Conservation (phyloP, 2,888 invertebrate species). For the Molanna angustata region DNA sequence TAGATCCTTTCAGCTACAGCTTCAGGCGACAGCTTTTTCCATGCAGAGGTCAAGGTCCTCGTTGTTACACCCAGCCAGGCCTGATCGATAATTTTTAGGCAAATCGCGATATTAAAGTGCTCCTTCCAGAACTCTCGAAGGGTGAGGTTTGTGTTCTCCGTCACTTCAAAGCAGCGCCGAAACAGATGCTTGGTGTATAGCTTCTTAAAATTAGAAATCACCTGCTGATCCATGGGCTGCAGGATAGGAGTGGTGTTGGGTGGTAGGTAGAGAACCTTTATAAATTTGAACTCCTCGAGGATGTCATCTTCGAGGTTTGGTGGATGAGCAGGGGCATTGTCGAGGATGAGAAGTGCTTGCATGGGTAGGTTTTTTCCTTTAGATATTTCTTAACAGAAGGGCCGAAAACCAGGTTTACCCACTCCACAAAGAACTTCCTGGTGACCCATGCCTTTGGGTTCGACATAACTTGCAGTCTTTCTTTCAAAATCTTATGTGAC, state of each 20-base stretch:
- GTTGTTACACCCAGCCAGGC: constrained; percentile 32
- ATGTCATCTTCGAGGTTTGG: constrained; percentile 7
- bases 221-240: constrained; percentile 37
- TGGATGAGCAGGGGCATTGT: constrained; percentile 11
- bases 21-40: constrained; percentile 13
- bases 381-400: constrained; percentile 8
- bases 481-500: background rate
- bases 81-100: constrained; percentile 34
- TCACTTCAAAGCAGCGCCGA: constrained; percentile 37
- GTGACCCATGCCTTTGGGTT: constrained; percentile 27
- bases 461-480: constrained; percentile 20
- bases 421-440: constrained; percentile 23
- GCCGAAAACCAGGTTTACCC: constrained; percentile 19
- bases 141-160: constrained; percentile 35
- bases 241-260: constrained; percentile 32
- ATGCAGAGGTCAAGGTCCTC: constrained; percentile 21
- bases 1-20: constrained; percentile 9
- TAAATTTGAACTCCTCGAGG: constrained; percentile 4
- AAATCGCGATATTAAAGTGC: constrained; percentile 36
- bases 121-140: constrained; percentile 38
- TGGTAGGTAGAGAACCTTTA: constrained; percentile 7
- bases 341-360: constrained; percentile 22
- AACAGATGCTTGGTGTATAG: constrained; percentile 36
- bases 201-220: constrained; percentile 29
- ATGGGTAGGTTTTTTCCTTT: constrained; percentile 6